Evolutionary conservation across 2,113 vertebrate species (phyloP).

Genomic region (Thalassarche chlororhynchos): DNA sequence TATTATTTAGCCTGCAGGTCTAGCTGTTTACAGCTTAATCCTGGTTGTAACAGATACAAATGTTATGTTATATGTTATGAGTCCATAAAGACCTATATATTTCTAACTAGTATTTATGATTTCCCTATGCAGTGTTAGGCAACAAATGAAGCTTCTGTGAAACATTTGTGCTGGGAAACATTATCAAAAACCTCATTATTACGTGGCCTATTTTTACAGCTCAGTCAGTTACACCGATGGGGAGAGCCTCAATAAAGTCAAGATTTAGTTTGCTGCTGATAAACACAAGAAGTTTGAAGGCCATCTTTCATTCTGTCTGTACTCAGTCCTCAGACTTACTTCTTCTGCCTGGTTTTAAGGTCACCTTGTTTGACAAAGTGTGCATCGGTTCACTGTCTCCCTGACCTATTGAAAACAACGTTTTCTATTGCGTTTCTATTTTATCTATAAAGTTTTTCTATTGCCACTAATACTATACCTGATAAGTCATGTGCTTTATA

Average conservation of each 20-base stretch:
- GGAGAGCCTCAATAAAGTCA: neutral
- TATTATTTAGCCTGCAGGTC: conserved; percentile 34
- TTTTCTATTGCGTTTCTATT: neutral
- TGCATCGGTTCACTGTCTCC: neutral
- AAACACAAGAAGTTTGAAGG: neutral
- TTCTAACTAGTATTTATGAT: conserved; percentile 19
- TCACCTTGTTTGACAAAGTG: neutral
- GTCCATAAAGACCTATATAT: neutral
- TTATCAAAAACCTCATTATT: neutral
- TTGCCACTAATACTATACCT: neutral
- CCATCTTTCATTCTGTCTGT: neutral
- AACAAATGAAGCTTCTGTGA: conserved; percentile 25
- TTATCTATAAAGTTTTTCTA: neutral
- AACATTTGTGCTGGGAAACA: neutral
- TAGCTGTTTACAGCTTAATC: neutral
- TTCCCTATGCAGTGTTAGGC: neutral
- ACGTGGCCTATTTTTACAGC: neutral
- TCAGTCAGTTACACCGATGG: neutral
- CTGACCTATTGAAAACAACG: neutral
- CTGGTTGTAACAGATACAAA: neutral
- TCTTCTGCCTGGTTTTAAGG: neutral
- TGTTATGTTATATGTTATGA: conserved; percentile 17
- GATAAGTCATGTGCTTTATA: neutral
- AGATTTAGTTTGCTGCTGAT: neutral
- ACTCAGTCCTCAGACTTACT: neutral